Base-by-base conservation (phyloP, 2,113 vertebrate genomes). In the Candoia aspera region DNA sequence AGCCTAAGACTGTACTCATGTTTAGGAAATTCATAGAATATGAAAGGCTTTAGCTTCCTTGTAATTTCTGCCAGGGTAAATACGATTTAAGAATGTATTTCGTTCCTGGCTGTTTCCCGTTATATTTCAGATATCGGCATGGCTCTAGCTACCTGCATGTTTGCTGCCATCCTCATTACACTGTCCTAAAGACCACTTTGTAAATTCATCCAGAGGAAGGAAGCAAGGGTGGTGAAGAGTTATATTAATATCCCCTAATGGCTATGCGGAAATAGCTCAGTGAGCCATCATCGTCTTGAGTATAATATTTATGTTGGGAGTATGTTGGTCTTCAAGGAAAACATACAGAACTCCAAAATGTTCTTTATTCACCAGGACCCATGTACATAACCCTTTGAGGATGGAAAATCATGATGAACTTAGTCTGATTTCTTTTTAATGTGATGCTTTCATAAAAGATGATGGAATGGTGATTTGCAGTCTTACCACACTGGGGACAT, bases 151-250 rank as follows among this genome's bases (percentile, higher is more conserved):
- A 94, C 95, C 91, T 88, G 84, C 90, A 88, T 90, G 94, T 94
- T 92, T 93, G 37, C 84, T 91, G 84, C 57, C 3, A 15, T 91
- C 91, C 94, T 60, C 92, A 95, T 96, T 94, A 87, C 62, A 54
- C 91, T 93, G 95, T 97, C 90, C 93, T 94, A 95, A 79, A 94
- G 91, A 94, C 83, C 33, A 88, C 88, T 95, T 91, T 93, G 95
- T 96, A 96, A 96, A 88, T 89, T 95, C 94, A 94, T 97, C 96
- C 91, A 94, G 58, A 83, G 0, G 8, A 87, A 96, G 95, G 95
- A 97, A 96, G 94, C 87, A 0, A 0, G 87, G 92, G 86, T 93
- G 79, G 11, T 58, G 59, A 89, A 93, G 92, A 93, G 94, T 88
- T 0, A 0, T 0, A 0, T 17, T 92, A 84, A 94, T 96, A 89